Evolutionary conservation across 2,888 invertebrate species (phyloP).

Genomic region (Polylopha cassiicola): DNA sequence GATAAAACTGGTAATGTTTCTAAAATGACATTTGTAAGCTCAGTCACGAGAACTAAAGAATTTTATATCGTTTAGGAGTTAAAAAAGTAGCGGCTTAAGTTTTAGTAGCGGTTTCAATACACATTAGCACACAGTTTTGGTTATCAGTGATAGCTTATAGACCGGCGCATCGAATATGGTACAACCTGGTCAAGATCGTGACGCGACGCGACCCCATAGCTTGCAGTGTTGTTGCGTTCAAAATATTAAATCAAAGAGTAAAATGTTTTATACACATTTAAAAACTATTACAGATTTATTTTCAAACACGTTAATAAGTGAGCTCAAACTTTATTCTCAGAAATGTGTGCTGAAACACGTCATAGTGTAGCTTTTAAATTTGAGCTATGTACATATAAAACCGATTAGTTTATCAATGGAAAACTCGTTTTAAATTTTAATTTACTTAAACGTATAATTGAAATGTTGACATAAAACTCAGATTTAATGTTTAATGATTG

Average conservation of each 20-base stretch:
- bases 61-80: slow-evolving; percentile 4
- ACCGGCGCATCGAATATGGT: slow-evolving; percentile 53
- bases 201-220: slow-evolving; percentile 42
- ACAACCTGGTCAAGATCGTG: slow-evolving; percentile 55
- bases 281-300: background rate
- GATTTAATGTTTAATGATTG: too few species aligned
- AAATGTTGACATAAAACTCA: too few species aligned
- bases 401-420: too few species aligned
- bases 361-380: too few species aligned
- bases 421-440: too few species aligned
- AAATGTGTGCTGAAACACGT: too few species aligned
- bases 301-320: background rate
- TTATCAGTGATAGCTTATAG: slow-evolving; percentile 57
- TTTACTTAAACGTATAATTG: too few species aligned
- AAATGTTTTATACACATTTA: slow-evolving; percentile 10
- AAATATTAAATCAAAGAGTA: slow-evolving; percentile 32
- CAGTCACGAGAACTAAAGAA: too few species aligned
- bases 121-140: slow-evolving; percentile 58
- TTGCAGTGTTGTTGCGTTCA: slow-evolving; percentile 22
- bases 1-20: too few species aligned
- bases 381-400: too few species aligned
- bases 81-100: background rate
- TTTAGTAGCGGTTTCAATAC: slow-evolving; percentile 17
- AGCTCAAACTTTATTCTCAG: too few species aligned
- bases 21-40: too few species aligned